Percentiles rank a stretch among this genome's conserved stretches.
Conservation (phyloP, 2,797 vertebrate species). For the Podarcis siculus region DNA sequence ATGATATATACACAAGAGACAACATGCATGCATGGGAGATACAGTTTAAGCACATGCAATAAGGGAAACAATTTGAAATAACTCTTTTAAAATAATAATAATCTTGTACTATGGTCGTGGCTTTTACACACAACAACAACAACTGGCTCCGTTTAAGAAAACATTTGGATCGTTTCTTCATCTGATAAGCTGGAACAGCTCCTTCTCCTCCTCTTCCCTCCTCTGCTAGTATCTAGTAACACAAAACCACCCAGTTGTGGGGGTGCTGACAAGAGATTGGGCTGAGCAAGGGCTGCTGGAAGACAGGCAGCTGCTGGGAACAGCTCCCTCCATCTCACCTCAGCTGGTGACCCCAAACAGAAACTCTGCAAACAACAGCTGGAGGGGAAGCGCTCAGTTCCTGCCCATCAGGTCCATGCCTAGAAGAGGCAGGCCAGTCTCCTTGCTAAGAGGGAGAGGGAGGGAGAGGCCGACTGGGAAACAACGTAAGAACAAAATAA, state of each 20-base stretch:
- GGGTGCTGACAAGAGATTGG: neutral
- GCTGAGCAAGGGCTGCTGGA: too few species aligned
- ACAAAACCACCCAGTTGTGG: neutral
- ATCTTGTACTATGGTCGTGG: too few species aligned
- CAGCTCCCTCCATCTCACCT: neutral
- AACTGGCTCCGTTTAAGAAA: neutral
- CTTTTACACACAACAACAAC: too few species aligned
- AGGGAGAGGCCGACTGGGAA: neutral
- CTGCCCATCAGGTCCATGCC: neutral
- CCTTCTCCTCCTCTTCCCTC: neutral
- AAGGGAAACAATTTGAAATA: neutral
- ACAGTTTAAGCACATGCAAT: neutral
- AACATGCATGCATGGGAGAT: too few species aligned
- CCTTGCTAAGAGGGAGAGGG: too few species aligned
- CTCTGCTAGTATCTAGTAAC: neutral
- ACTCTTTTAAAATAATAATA: too few species aligned
- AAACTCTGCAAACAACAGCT: neutral
- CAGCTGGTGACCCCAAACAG: neutral
- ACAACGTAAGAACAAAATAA: too few species aligned
- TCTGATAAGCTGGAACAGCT: neutral
- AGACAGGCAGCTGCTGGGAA: neutral
- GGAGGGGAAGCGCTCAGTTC: neutral
- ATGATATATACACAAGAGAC: too few species aligned
- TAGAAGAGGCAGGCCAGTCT: neutral
- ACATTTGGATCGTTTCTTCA: neutral